Conservation (phyloP, 2,113 vertebrate genomes). For the Corynorhinus townsendii region DNA sequence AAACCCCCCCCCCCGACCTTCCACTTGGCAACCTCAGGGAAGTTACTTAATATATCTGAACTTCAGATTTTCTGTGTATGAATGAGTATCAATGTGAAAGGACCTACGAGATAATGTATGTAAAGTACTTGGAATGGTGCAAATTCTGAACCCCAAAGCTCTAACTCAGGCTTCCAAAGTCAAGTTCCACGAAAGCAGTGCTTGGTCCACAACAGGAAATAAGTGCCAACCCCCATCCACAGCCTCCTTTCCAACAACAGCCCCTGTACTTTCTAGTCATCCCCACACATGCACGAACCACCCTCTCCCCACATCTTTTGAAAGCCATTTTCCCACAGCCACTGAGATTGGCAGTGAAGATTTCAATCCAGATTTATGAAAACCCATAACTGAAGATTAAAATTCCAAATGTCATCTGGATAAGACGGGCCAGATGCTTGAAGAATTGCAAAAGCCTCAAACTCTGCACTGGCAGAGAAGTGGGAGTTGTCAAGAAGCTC, state of each 20-base stretch:
- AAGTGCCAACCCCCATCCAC: neutral
- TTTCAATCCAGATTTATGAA: slow-evolving; percentile 66
- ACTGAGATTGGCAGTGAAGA: slow-evolving; percentile 38
- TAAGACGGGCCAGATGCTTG: slow-evolving; percentile 58
- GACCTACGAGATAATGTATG: neutral
- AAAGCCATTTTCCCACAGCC: slow-evolving; percentile 63
- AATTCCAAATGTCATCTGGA: slow-evolving; percentile 67
- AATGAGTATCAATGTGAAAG: neutral
- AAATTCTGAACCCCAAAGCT: neutral
- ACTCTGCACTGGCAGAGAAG: neutral
- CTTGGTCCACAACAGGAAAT: neutral
- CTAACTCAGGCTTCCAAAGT: neutral
- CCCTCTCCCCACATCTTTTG: neutral
- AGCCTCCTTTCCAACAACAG: neutral
- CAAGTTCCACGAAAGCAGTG: neutral
- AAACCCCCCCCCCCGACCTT: neutral
- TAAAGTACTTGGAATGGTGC: neutral
- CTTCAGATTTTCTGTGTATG: neutral
- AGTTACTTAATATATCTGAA: neutral
- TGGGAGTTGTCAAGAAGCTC: neutral
- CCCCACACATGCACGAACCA: neutral
- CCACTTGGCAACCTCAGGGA: neutral
- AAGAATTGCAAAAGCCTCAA: slow-evolving; percentile 42
- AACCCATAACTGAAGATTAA: slow-evolving; percentile 69
- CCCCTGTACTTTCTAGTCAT: neutral